A percentile compares a stretch with the other conserved stretches of the same genome.
Evolutionary conservation across 2,888 invertebrate genomes (phyloP).

Genomic region (Pseudolycoriella hygida): DNA sequence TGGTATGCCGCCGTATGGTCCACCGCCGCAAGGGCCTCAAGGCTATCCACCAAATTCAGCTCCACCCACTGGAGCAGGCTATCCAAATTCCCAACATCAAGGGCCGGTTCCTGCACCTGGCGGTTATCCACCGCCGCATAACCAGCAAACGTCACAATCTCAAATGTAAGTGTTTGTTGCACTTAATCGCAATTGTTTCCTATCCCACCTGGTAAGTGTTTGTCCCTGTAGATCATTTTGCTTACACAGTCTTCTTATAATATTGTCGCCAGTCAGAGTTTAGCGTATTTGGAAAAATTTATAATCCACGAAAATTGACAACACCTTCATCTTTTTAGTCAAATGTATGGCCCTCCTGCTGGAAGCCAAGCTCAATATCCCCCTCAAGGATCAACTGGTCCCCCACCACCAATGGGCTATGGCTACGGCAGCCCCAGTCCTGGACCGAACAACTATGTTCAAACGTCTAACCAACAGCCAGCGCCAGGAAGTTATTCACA

Average conservation of each 20-base stretch:
- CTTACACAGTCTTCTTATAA: not conserved
- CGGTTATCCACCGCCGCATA: conserved; percentile 30
- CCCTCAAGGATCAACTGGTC: conserved; percentile 24
- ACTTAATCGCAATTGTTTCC: not conserved
- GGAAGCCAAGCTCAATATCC: conserved; percentile 26
- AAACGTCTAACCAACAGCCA: conserved; percentile 11
- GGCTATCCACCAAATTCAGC: conserved; percentile 42
- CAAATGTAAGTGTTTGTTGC: conserved; percentile 3
- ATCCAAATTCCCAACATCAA: conserved; percentile 29
- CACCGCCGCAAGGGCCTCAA: conserved; percentile 23
- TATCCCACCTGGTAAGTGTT: not conserved
- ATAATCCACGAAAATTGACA: too few relatives aligned
- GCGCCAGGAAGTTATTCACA: conserved; percentile 25
- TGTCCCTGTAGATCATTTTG: not conserved
- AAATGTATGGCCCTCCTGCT: conserved; percentile 26
- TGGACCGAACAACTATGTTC: conserved; percentile 22
- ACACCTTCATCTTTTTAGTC: conserved; percentile 15
- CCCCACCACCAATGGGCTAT: conserved; percentile 30
- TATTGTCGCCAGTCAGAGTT: too few relatives aligned
- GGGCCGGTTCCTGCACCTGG: conserved; percentile 27
- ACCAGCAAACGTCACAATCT: conserved; percentile 15
- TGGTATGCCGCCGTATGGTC: conserved; percentile 21
- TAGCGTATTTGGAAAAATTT: too few relatives aligned
- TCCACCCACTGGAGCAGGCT: conserved; percentile 29
- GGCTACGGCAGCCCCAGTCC: conserved; percentile 30